Percentiles rank a stretch among this genome's conserved stretches.
Evolutionary conservation across 1,140 invertebrate genomes (phyloP).

Genomic region (Chlorops oryzae): DNA sequence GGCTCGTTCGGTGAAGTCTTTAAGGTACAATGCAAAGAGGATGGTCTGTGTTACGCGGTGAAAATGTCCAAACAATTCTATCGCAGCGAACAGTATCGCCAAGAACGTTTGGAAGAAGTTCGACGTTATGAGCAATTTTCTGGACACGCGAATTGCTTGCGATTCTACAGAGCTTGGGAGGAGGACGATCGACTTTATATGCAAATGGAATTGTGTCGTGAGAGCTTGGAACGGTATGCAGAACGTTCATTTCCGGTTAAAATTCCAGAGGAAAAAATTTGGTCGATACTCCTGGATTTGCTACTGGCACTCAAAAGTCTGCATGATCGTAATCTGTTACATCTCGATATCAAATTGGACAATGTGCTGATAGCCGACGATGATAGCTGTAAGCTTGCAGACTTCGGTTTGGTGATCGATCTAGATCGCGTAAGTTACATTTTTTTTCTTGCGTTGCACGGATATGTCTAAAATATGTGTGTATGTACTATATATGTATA

Average conservation of each 20-base stretch:
- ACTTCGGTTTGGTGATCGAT: slow-evolving; percentile 69
- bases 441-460: background rate
- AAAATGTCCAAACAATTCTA: slow-evolving; percentile 60
- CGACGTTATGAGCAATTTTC: slow-evolving; percentile 63
- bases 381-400: slow-evolving; percentile 63
- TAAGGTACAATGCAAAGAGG: slow-evolving; percentile 59
- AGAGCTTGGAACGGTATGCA: slow-evolving; percentile 50
- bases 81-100: slow-evolving; percentile 56
- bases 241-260: slow-evolving; percentile 40
- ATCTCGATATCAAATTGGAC: slow-evolving; percentile 72
- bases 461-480: background rate
- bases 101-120: slow-evolving; percentile 62
- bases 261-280: slow-evolving; percentile 49
- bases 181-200: slow-evolving; percentile 65
- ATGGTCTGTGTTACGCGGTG: slow-evolving; percentile 62
- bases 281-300: slow-evolving; percentile 42
- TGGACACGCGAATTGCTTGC: slow-evolving; percentile 62
- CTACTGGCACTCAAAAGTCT: slow-evolving; percentile 59
- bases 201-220: slow-evolving; percentile 64
- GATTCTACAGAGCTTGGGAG: slow-evolving; percentile 68
- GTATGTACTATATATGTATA: too few species aligned
- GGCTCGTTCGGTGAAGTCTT: slow-evolving; percentile 73
- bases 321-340: slow-evolving; percentile 61
- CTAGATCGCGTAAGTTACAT: slow-evolving; percentile 52
- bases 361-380: slow-evolving; percentile 63